Conservation (phyloP, 1,140 invertebrate genomes). For the Achroia grisella region DNA sequence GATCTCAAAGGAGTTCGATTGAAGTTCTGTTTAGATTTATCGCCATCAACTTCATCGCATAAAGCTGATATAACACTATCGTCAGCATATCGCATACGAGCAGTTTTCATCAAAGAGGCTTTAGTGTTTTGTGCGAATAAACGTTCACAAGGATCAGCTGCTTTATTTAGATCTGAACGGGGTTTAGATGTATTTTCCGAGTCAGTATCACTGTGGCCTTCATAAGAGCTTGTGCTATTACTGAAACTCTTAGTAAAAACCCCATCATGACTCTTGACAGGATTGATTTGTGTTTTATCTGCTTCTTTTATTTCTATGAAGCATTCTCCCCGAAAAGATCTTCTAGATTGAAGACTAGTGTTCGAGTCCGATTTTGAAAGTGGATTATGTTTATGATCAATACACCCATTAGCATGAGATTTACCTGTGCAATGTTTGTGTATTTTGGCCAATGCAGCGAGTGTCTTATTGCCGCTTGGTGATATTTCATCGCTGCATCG, state of each 20-base stretch:
- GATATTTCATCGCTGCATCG: conserved; percentile 73
- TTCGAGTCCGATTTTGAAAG: conserved; percentile 64
- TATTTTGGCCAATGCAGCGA: conserved; percentile 73
- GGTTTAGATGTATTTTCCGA: conserved; percentile 60
- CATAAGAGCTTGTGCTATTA: conserved; percentile 73
- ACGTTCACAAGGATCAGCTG: conserved; percentile 53
- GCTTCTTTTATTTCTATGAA: conserved; percentile 67
- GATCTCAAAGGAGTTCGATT: conserved; percentile 60
- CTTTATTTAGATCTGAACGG: conserved; percentile 34
- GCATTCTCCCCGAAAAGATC: conserved; percentile 56
- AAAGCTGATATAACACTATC: conserved; percentile 39
- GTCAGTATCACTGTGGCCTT: conserved; percentile 75
- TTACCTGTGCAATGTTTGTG: conserved; percentile 82
- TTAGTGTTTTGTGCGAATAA: conserved; percentile 74
- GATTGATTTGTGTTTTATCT: conserved; percentile 27
- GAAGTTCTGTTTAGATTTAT: conserved; percentile 52
- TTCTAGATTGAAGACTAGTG: conserved; percentile 60
- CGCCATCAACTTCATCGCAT: conserved; percentile 57
- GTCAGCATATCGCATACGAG: conserved; percentile 73
- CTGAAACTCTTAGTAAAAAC: conserved; percentile 63
- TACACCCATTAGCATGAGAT: conserved; percentile 78
- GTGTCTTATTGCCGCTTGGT: conserved; percentile 73
- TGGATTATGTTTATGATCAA: conserved; percentile 48
- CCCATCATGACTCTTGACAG: conserved; percentile 34
- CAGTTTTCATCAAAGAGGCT: conserved; percentile 75